Percentiles rank a stretch among this genome's conserved stretches.
phyloP scores from a whole-genome alignment of 2,797 vertebrate species.

The Oreortyx pictus region DNA sequence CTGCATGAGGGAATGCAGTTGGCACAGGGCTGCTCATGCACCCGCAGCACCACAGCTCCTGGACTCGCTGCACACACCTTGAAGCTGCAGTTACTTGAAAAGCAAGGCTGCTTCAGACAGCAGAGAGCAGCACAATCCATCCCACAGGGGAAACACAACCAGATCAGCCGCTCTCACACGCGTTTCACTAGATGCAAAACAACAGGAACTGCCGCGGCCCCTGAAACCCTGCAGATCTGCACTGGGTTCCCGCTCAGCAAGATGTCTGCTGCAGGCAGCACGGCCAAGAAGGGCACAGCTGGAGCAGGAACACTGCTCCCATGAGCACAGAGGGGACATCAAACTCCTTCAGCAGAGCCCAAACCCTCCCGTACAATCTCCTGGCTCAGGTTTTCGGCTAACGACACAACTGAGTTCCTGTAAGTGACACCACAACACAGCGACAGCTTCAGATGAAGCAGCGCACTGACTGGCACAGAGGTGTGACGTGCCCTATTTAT shows the following conservation, averaged over 20 bases:
- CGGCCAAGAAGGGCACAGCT: background rate
- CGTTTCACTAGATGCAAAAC: background rate
- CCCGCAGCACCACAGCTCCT: background rate
- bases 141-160: background rate
- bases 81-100: background rate
- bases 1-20: accelerated
- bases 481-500: slow-evolving; percentile 28
- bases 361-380: background rate
- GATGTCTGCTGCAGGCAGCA: background rate
- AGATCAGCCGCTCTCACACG: background rate
- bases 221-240: background rate
- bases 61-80: background rate
- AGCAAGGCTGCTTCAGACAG: background rate
- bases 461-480: background rate
- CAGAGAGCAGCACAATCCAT: background rate
- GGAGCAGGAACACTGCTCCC: too few species aligned
- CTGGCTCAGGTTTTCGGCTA: background rate
- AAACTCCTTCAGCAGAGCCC: background rate
- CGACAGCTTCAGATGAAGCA: background rate
- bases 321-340: accelerated
- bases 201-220: background rate
- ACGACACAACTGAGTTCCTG: background rate
- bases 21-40: background rate
- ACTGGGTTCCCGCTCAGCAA: background rate
- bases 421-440: background rate